These are phyloP conservation scores for Gymnobelideus leadbeateri DNA, from an alignment of 2,113 vertebrate genomes.

Conservation along the genomic window DNA sequence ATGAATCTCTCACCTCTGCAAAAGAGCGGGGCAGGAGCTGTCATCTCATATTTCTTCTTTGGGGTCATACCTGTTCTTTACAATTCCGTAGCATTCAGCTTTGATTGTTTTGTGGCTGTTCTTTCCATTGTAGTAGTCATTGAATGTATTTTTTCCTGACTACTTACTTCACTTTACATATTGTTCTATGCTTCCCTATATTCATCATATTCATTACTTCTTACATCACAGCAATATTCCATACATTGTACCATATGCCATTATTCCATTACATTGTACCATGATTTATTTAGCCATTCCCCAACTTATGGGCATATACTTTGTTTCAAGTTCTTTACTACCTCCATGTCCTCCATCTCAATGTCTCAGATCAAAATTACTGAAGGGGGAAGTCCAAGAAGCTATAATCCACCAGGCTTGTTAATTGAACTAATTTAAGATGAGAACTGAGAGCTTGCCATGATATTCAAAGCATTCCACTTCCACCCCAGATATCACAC, in stretches of 20 bases:
- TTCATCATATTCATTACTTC: background rate
- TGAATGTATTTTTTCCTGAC: background rate
- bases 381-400: background rate
- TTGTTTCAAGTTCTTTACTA: background rate
- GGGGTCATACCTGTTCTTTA: background rate
- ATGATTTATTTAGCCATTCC: background rate
- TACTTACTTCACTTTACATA: background rate
- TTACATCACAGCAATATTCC: background rate
- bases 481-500: background rate
- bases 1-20: background rate
- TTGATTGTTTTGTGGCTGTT: background rate
- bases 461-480: background rate
- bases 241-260: too few species aligned
- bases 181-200: background rate
- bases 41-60: background rate
- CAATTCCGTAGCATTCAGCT: background rate
- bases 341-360: background rate
- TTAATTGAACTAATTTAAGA: background rate
- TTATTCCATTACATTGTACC: background rate
- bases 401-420: background rate
- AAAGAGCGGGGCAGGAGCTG: background rate
- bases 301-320: background rate
- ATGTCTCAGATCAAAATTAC: background rate
- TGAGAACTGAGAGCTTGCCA: background rate
- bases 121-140: background rate